Evolutionary conservation across 1,140 invertebrate species (phyloP).

Genomic region (Drosophila nebulosa): DNA sequence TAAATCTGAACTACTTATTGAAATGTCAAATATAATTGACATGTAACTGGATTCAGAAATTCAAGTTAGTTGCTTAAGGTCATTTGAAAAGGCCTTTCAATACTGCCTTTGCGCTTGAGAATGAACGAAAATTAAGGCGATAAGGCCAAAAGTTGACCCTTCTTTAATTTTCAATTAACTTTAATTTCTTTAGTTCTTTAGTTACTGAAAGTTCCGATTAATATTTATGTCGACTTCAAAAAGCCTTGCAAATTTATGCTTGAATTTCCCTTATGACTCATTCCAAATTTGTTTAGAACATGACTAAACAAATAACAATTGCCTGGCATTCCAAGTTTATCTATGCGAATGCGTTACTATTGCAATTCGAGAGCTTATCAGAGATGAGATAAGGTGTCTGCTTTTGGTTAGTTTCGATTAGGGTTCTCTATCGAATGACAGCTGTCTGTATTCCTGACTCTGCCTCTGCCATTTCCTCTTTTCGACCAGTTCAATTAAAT

Average conservation of each 20-base stretch:
- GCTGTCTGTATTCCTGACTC: background rate
- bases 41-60: too few relatives aligned
- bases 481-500: conserved; percentile 51
- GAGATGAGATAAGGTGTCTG: conserved; percentile 16
- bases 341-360: background rate
- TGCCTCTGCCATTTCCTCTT: background rate
- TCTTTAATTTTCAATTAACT: too few relatives aligned
- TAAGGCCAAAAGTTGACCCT: too few relatives aligned
- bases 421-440: conserved; percentile 21
- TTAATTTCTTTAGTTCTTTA: too few relatives aligned
- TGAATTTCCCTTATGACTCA: background rate
- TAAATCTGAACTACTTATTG: background rate
- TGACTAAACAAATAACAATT: conserved; percentile 18
- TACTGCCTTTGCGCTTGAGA: too few relatives aligned
- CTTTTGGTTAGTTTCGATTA: background rate
- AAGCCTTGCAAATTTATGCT: background rate
- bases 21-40: too few relatives aligned
- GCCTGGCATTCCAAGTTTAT: conserved; percentile 21
- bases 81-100: too few relatives aligned
- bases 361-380: conserved; percentile 16
- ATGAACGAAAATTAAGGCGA: too few relatives aligned
- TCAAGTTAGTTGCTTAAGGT: too few relatives aligned
- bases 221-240: too few relatives aligned
- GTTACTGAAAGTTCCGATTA: too few relatives aligned
- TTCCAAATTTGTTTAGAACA: background rate